phyloP scores from a whole-genome alignment of 2,888 invertebrate species.

The Willowsia nigromaculata region DNA sequence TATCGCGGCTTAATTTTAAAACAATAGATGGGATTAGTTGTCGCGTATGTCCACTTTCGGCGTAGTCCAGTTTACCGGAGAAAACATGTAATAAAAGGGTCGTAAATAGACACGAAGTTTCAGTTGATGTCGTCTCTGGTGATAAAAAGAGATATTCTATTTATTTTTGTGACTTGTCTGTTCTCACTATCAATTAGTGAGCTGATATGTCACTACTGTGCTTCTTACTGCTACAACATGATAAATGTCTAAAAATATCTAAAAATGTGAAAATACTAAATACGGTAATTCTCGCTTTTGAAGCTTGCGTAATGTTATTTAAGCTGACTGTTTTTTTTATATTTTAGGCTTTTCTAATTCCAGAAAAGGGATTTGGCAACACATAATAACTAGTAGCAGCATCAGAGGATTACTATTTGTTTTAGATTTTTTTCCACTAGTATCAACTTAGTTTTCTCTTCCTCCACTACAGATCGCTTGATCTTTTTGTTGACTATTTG shows the following conservation, averaged over 20 bases:
- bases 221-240: not conserved
- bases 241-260: not conserved
- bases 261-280: constrained; percentile 2
- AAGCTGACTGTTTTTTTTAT: no score
- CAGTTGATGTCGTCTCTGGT: not conserved
- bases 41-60: no score
- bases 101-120: not conserved
- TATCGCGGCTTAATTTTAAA: no score
- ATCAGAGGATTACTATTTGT: not conserved
- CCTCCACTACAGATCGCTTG: not conserved
- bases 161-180: not conserved
- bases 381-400: no score
- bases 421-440: not conserved
- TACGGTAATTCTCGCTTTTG: not conserved
- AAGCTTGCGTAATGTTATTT: no score
- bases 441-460: not conserved
- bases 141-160: not conserved
- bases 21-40: no score
- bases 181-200: not conserved
- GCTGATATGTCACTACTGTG: not conserved
- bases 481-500: not conserved
- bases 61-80: not conserved
- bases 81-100: not conserved
- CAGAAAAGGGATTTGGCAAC: no score
- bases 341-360: no score